Conservation (phyloP, 2,888 invertebrate species). For the Lasioglossum pauxillum region DNA sequence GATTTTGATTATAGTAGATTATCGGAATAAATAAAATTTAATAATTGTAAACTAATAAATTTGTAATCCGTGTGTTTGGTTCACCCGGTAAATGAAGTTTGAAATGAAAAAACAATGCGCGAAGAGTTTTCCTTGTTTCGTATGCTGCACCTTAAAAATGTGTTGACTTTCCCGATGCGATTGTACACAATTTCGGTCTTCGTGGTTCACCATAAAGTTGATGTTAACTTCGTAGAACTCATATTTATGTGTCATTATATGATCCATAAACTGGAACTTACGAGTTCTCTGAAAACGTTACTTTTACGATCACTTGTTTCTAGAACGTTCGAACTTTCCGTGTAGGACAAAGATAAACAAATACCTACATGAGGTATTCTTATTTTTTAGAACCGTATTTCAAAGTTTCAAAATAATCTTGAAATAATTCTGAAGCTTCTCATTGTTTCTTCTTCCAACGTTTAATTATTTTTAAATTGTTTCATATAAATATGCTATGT, state of each 20-base stretch:
- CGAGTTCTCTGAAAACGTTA: conserved; percentile 6
- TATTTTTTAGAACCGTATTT: background rate
- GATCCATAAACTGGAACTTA: background rate
- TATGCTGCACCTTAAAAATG: background rate
- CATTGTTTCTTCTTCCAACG: background rate
- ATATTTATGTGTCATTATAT: background rate
- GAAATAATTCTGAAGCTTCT: background rate
- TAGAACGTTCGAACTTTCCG: background rate
- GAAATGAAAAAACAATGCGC: background rate
- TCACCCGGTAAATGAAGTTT: background rate
- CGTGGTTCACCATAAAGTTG: background rate
- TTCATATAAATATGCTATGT: background rate
- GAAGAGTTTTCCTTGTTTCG: background rate
- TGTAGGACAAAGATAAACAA: conserved; percentile 1
- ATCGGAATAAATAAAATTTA: background rate
- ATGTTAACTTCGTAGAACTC: conserved; percentile 7
- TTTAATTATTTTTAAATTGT: background rate
- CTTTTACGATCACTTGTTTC: conserved; percentile 16
- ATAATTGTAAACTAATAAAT: background rate
- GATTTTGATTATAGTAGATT: background rate
- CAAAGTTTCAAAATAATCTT: background rate
- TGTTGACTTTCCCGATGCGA: background rate
- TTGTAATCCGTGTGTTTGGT: background rate
- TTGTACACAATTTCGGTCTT: background rate
- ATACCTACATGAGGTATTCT: background rate